These are phyloP conservation scores for Thryonomys swinderianus DNA, from an alignment of 2,113 vertebrate species.

Conservation along the genomic window DNA sequence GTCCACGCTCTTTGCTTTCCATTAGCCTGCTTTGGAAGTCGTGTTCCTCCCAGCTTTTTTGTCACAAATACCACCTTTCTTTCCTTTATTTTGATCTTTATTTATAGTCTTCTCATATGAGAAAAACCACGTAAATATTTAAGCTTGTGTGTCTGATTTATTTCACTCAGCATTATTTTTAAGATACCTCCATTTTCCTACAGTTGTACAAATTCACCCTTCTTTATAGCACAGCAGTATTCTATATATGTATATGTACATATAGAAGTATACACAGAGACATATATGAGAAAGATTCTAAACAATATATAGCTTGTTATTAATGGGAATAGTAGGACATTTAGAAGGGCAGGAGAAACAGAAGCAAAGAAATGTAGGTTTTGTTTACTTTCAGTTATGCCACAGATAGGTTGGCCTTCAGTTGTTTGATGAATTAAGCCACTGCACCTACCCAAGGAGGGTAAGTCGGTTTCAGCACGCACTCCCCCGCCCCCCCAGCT, in stretches of 20 bases:
- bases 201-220: neutral
- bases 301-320: neutral
- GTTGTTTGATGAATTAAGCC: neutral
- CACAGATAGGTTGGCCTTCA: neutral
- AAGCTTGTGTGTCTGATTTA: neutral
- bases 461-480: neutral
- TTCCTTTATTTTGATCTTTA: neutral
- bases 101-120: neutral
- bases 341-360: constrained; percentile 28
- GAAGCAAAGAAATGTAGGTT: neutral
- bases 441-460: neutral
- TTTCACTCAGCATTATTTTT: neutral
- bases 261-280: neutral
- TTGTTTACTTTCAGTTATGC: constrained; percentile 9
- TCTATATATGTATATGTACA: neutral
- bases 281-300: neutral
- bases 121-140: neutral
- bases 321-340: neutral
- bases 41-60: too few species aligned
- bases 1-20: too few species aligned
- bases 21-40: too few species aligned
- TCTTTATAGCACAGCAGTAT: neutral
- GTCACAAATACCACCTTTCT: neutral
- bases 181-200: neutral
- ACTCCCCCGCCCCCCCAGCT: too few species aligned